These are phyloP conservation scores for Wasmannia auropunctata DNA, from an alignment of 1,140 invertebrate genomes.

Conservation along the genomic window DNA sequence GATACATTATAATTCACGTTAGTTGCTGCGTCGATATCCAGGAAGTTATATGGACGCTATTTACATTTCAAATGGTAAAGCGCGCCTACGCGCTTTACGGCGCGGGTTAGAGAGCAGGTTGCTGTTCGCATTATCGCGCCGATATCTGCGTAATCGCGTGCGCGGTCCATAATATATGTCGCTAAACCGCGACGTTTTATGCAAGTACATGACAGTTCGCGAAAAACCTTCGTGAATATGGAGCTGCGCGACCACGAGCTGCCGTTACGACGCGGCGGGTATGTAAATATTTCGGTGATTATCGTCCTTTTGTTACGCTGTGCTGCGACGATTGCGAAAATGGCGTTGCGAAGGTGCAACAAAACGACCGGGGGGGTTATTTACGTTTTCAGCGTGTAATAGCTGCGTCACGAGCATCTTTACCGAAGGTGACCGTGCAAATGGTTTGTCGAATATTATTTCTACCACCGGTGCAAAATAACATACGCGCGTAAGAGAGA, in stretches of 20 bases:
- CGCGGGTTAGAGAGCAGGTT: slow-evolving; percentile 18
- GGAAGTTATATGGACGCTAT: slow-evolving; percentile 41
- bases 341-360: not conserved
- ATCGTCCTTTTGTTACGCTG: slow-evolving; percentile 31
- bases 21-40: slow-evolving; percentile 30
- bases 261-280: not conserved
- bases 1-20: slow-evolving; percentile 24
- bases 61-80: slow-evolving; percentile 53
- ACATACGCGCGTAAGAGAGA: not conserved
- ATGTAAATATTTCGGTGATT: slow-evolving; percentile 45
- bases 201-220: slow-evolving; percentile 24
- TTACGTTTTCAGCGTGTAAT: slow-evolving; percentile 32
- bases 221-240: slow-evolving; percentile 47
- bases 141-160: slow-evolving; percentile 41
- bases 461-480: not conserved
- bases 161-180: slow-evolving; percentile 39
- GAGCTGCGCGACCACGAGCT: not conserved
- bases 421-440: not conserved
- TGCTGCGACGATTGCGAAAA: slow-evolving; percentile 10
- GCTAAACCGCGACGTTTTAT: slow-evolving; percentile 20
- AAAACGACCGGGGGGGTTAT: not conserved
- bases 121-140: slow-evolving; percentile 23
- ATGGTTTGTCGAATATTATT: not conserved
- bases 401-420: not conserved
- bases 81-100: slow-evolving; percentile 31